Base-by-base conservation (phyloP, 2,113 vertebrate genomes). In the Turdus rufiventris region DNA sequence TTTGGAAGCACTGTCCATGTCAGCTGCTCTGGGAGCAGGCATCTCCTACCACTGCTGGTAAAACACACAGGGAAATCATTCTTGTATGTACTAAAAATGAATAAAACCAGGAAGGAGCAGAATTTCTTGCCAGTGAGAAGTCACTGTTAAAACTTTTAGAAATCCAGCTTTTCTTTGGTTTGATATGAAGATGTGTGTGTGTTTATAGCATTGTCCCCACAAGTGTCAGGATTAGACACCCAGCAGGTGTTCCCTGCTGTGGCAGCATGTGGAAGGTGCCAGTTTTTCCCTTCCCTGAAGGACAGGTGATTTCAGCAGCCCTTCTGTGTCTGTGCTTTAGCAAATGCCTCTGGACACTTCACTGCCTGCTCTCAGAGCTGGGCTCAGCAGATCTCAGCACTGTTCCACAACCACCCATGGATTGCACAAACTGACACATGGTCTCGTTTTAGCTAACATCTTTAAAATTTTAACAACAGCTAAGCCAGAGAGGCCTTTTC, bases 181-280 rank as follows among this genome's bases (percentile, higher is more conserved):
- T 70, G 45, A 1, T 4, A 0, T 13, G 28, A 24, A 3, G 36
- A 10, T 25, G 18, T n/a, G 54, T 21, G 62, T 70, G 38, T 31
- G 18, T 78, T 87, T 20, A 4, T 16, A 14, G 5, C 14, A 10
- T 1, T 60, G 60, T 36, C 45, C 43, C 57, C 67, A 11, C 13
- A 12, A 18, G 6, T 9, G 24, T 29, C 61, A 9, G 19, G 4
- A 36, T 34, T 4, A 5, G 25, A 3, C 66, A 4, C 2, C 1
- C 38, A 29, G 71, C 38, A 26, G 34, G 26, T 2, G 25, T 17
- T 50, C 3, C 0, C 4, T 68, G 47, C 19, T 5, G 0, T 33
- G 81, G 23, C 48, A 54, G 67, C 31, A 0, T 2, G 5, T 5
- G 71, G 11, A 38, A 50, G 86, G 40, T 48, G 51, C 68, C 3